Conservation (phyloP, 2,113 vertebrate species). For the Sinocyclocheilus maitianheensis region DNA sequence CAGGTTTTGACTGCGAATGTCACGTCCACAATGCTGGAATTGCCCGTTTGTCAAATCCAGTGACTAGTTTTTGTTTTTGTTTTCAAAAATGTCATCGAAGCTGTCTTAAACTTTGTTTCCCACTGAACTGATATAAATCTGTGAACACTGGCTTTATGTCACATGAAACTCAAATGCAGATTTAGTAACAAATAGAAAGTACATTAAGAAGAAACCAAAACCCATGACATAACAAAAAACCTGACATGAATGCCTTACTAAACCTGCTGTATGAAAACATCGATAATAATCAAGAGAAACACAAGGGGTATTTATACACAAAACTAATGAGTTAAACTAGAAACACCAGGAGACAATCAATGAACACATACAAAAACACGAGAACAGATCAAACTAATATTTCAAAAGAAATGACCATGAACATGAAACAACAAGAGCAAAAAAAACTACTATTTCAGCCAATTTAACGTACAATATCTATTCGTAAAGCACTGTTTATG, state of each 20-base stretch:
- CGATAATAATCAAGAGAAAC: neutral
- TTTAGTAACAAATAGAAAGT: neutral
- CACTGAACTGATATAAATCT: neutral
- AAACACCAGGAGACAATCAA: neutral
- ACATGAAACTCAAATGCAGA: too few species aligned
- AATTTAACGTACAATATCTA: neutral
- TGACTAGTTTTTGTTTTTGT: too few species aligned
- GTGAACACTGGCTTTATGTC: neutral
- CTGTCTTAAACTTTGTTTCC: too few species aligned
- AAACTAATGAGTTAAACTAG: conserved; percentile 14
- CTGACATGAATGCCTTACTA: neutral
- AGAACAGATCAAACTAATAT: conserved; percentile 6
- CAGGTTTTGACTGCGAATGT: too few species aligned
- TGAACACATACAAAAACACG: neutral
- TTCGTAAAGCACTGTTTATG: neutral
- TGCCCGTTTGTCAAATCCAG: too few species aligned
- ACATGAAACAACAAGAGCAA: neutral
- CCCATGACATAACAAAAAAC: neutral
- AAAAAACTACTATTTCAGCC: neutral
- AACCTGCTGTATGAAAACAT: neutral
- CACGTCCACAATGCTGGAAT: too few species aligned
- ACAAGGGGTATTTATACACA: neutral
- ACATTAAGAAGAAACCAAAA: neutral
- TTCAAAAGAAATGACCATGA: neutral
- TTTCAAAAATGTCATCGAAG: too few species aligned